Conservation (phyloP, 2,113 vertebrate species). For the Oncorhynchus mykiss region DNA sequence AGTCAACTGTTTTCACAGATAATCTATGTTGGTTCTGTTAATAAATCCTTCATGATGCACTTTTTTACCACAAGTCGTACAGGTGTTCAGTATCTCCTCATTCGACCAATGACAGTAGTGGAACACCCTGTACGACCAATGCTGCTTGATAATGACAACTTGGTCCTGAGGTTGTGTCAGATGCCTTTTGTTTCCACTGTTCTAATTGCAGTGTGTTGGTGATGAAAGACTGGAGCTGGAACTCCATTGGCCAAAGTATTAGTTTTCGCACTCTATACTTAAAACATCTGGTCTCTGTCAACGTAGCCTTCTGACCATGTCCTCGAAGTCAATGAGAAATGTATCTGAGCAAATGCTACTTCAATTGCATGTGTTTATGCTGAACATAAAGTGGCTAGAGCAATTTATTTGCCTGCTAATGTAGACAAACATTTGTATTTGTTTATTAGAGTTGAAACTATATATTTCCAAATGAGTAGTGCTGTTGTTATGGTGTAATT, state of each 20-base stretch:
- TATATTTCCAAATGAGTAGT: no score
- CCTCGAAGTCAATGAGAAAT: constrained; percentile 10
- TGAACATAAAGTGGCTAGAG: neutral
- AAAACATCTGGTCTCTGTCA: constrained; percentile 1
- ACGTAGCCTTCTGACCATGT: neutral
- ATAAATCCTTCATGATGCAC: neutral
- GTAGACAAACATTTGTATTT: no score
- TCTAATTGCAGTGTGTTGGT: neutral
- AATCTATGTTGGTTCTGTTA: neutral
- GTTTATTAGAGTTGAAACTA: no score
- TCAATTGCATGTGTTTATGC: constrained; percentile 27
- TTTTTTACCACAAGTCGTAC: neutral
- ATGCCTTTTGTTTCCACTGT: neutral
- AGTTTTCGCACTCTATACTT: neutral
- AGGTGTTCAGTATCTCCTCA: neutral
- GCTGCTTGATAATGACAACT: constrained; percentile 19
- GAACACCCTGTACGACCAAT: neutral
- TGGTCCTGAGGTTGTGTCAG: neutral
- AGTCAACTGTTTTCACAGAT: neutral
- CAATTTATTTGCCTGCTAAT: no score
- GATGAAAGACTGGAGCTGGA: neutral
- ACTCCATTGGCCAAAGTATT: neutral
- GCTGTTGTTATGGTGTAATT: no score
- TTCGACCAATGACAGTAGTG: neutral
- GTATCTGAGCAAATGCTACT: constrained; percentile 11